Evolutionary conservation across 2,888 invertebrate species (phyloP), one percentile per base, ranked within the genome.

Genomic region (Chymomyza fuscimana): DNA sequence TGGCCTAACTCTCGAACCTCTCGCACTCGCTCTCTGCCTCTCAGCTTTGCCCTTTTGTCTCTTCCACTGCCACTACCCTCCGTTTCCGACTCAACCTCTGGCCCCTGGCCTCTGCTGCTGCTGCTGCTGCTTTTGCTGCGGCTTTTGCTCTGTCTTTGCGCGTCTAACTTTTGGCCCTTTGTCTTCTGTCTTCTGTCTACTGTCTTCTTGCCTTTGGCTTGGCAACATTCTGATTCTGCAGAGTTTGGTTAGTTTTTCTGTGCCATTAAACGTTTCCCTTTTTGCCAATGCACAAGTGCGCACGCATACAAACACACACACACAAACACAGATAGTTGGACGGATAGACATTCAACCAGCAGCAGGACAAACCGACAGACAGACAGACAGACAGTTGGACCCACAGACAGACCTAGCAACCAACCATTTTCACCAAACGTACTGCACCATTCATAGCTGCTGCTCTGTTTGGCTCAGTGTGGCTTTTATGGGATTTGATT

Each of bases 401-500:
- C 1, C 1, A 22, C 29, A 7, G 22, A 58, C 58, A 25, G 25
- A 15, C 32, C 15, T 3, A 22, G 12, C 58, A 58, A 25, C 25
- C 58, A 25, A 15, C 60, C 60, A 60, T 60, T 60, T 60, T 60
- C 32, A 32, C 15, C 60, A 19, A 54, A 54, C 54, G 22, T 54
- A 9, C 29, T 15, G 60, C 25, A 25, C 32, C 22, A 60, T 60
- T 60, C 60, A 60, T 60, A 60, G 60, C 74, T 72, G 19, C 72
- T 77, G 76, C 70, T 73, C 56, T 70, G 60, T 56, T 61, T 60
- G 86, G 84, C 86, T 83, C 85, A 78, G 81, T 79, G 88, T 77
- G 83, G 81, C 86, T 87, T 87, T 87, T 82, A 83, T 83, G 86
- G 83, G 86, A 87, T 87, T 87, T 88, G 88, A 88, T 88, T 87